Evolutionary conservation across 2,797 vertebrate species (phyloP).

Genomic region (Characodon lateralis): DNA sequence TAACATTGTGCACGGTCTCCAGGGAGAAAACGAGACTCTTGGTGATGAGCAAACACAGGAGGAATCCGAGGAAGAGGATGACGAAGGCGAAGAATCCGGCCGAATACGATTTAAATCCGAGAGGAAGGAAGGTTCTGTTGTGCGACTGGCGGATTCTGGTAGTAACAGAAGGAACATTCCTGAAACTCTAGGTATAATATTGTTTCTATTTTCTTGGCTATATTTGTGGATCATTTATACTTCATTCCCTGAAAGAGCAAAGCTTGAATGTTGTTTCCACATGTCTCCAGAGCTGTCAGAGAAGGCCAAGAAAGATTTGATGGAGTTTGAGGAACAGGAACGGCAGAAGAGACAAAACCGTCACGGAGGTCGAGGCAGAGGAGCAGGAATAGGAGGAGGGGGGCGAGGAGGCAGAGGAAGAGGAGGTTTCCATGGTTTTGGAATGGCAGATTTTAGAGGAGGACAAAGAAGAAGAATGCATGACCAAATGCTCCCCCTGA

Average conservation of each 20-base stretch:
- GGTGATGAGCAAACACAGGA: constrained; percentile 86
- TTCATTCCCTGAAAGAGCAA: background rate
- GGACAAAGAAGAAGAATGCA: constrained; percentile 87
- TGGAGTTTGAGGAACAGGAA: constrained; percentile 92
- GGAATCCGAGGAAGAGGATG: constrained; percentile 93
- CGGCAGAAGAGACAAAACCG: constrained; percentile 89
- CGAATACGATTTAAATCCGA: constrained; percentile 95
- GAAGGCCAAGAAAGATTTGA: constrained; percentile 93
- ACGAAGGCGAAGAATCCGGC: constrained; percentile 92
- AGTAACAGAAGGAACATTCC: constrained; percentile 95
- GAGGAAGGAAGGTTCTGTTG: constrained; percentile 91
- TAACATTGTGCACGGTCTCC: constrained; percentile 25
- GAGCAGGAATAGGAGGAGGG: constrained; percentile 64
- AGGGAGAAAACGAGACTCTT: constrained; percentile 85
- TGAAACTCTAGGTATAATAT: constrained; percentile 90
- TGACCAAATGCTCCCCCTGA: constrained; percentile 86
- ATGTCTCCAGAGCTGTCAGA: constrained; percentile 89
- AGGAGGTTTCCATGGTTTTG: constrained; percentile 68
- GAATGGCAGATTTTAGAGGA: constrained; percentile 85
- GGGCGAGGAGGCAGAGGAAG: constrained; percentile 76
- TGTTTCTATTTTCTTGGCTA: background rate
- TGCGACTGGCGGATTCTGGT: constrained; percentile 89
- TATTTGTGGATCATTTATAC: background rate
- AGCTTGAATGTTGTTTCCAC: background rate
- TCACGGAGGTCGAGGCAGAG: constrained; percentile 83